Evolutionary conservation across 2,797 vertebrate species (phyloP).

Genomic region (Jordanella pulchra): DNA sequence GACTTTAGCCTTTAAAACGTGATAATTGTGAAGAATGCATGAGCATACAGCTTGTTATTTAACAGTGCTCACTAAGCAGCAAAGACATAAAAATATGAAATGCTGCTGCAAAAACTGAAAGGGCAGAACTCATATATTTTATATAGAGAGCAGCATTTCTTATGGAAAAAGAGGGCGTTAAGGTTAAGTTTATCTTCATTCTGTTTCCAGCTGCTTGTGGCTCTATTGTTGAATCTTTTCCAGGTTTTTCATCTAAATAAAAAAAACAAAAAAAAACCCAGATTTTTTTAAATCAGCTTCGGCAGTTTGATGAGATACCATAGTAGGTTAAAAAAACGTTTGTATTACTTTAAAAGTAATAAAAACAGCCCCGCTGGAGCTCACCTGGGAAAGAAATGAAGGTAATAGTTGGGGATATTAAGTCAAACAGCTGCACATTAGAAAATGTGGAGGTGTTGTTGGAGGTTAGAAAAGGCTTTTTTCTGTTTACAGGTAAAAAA

Average conservation of each 20-base stretch:
- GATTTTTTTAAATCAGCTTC: not conserved
- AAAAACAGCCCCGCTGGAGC: not conserved
- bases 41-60: not conserved
- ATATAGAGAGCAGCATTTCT: not conserved
- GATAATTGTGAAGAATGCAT: not conserved
- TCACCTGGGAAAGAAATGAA: not conserved
- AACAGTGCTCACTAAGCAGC: not conserved
- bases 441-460: not conserved
- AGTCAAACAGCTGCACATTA: not conserved
- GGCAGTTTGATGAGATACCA: not conserved
- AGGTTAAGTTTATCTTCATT: not conserved
- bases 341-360: not conserved
- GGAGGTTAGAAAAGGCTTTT: not conserved
- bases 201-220: not conserved
- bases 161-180: not conserved
- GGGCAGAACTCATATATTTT: not conserved
- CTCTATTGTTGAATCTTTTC: not conserved
- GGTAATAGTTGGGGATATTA: not conserved
- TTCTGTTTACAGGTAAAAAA: not conserved
- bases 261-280: not conserved
- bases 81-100: not conserved
- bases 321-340: not conserved
- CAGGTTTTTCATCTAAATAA: not conserved
- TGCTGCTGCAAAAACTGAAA: not conserved
- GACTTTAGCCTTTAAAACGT: conserved; percentile 11